phyloP scores from a whole-genome alignment of 92 coral and sea anemone species.

The Porites cylindrica region DNA sequence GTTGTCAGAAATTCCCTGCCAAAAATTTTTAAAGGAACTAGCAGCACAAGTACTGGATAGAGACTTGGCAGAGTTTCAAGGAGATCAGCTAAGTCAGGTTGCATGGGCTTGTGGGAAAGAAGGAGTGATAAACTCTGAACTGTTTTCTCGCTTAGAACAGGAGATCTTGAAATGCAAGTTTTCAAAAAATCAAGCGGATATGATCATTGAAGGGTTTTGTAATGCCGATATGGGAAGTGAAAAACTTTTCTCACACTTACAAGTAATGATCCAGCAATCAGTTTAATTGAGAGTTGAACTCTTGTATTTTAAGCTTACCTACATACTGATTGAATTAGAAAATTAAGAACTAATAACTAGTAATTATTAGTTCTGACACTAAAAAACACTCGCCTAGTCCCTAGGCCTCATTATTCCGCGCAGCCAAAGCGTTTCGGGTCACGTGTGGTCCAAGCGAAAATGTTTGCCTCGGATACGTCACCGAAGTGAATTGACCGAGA shows the following conservation, averaged over 20 bases:
- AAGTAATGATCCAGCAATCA: not conserved
- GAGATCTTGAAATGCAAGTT: not conserved
- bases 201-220: slow-evolving; percentile 11
- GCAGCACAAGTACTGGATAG: slow-evolving; percentile 9
- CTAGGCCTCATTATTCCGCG: no score
- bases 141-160: slow-evolving; percentile 4
- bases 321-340: no score
- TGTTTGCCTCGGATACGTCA: no score
- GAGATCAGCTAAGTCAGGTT: slow-evolving; percentile 24
- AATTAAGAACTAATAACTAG: no score
- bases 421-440: no score
- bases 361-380: no score
- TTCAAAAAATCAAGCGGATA: slow-evolving; percentile 10
- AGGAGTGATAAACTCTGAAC: not conserved
- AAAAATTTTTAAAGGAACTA: slow-evolving; percentile 2
- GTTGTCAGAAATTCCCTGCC: slow-evolving; percentile 30
- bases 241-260: slow-evolving; percentile 8
- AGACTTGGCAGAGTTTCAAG: slow-evolving; percentile 1
- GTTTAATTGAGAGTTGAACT: not conserved
- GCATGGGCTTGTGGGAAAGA: slow-evolving; percentile 21
- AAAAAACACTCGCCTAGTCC: no score
- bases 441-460: no score
- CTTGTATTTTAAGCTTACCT: no score
- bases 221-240: slow-evolving; percentile 11
- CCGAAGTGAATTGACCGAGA: no score